A percentile compares a stretch with the other conserved stretches of the same genome.
These are phyloP conservation scores for Andrena hattorfiana DNA, from an alignment of 2,888 invertebrate species.

Conservation along the genomic window DNA sequence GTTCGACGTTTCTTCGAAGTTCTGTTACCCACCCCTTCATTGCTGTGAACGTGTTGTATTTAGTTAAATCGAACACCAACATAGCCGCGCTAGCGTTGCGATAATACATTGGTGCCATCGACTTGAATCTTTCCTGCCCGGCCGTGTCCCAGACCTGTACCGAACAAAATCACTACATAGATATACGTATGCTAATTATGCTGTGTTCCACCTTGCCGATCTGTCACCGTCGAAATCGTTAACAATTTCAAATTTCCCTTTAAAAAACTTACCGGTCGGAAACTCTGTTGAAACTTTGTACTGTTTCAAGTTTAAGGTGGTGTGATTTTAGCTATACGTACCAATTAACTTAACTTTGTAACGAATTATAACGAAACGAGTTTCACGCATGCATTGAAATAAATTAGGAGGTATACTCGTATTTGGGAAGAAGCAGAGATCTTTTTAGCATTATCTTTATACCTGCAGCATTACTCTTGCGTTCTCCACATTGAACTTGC, in stretches of 20 bases:
- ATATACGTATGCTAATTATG: not conserved
- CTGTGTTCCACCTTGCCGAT: not conserved
- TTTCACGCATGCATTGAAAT: not conserved
- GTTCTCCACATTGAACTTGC: constrained; percentile 91
- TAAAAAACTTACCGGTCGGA: not conserved
- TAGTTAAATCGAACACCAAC: constrained; percentile 94
- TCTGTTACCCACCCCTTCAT: constrained; percentile 96
- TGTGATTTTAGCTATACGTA: not conserved
- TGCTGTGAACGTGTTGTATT: constrained; percentile 90
- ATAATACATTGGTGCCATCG: constrained; percentile 98
- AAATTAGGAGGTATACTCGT: not conserved
- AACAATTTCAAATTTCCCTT: not conserved
- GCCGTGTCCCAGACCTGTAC: constrained; percentile 95
- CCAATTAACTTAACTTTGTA: not conserved
- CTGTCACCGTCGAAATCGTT: not conserved
- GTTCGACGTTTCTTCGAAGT: constrained; percentile 91
- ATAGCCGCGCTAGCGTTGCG: constrained; percentile 96
- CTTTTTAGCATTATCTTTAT: constrained; percentile 45
- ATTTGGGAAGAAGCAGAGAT: not conserved
- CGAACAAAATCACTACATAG: constrained; percentile 69
- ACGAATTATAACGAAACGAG: not conserved
- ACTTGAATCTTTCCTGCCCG: constrained; percentile 94
- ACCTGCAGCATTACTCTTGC: constrained; percentile 92
- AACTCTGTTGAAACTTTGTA: no score
- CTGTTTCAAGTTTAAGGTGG: not conserved